phyloP scores from a whole-genome alignment of 1,140 invertebrate species.

The Solen grandis region DNA sequence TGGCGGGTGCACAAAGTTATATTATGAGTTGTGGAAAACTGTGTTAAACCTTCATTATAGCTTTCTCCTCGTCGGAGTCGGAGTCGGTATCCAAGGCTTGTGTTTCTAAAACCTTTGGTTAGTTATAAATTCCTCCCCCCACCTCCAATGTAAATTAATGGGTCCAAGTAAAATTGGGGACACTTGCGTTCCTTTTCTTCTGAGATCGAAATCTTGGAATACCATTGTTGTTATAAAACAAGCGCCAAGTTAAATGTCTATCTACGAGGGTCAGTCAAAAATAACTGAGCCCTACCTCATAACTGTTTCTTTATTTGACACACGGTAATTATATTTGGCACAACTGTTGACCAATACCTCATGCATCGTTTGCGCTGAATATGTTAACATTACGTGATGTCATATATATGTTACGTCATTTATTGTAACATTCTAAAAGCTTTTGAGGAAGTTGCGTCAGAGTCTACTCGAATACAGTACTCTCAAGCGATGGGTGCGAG shows the following conservation, averaged over 20 bases:
- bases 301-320: no score
- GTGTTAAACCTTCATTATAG: conserved; percentile 6
- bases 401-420: not conserved
- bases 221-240: conserved; percentile 16
- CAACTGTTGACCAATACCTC: no score
- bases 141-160: conserved; percentile 35
- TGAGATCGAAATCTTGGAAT: not conserved
- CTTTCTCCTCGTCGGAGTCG: conserved; percentile 36
- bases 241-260: conserved; percentile 21
- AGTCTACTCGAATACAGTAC: not conserved
- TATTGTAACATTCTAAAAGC: not conserved
- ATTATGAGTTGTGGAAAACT: conserved; percentile 2
- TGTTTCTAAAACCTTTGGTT: not conserved
- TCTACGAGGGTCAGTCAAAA: no score
- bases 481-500: not conserved
- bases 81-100: not conserved
- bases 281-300: no score
- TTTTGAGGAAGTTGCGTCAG: conserved; percentile 4
- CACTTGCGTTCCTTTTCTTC: not conserved
- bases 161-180: conserved; percentile 29
- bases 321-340: no score
- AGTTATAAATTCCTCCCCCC: conserved; percentile 11
- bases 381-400: not conserved
- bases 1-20: conserved; percentile 27
- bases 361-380: not conserved